A percentile compares a stretch with the other conserved stretches of the same genome.
These are phyloP conservation scores for Drosophila engyochracea DNA, from an alignment of 2,888 invertebrate genomes.

Conservation along the genomic window DNA sequence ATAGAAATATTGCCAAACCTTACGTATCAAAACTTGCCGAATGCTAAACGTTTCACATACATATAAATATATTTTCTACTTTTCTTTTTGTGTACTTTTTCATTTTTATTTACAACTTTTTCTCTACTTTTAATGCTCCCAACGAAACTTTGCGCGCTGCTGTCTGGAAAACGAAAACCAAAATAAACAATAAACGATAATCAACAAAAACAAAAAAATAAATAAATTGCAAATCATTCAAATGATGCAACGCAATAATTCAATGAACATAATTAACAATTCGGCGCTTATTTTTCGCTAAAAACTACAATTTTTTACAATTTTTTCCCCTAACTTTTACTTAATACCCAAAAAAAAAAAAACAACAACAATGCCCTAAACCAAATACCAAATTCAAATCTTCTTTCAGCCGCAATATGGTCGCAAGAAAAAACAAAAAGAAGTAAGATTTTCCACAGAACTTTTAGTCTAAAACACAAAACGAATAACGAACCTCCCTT, in stretches of 20 bases:
- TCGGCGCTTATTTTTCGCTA: slow-evolving; percentile 68
- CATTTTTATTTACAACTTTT: slow-evolving; percentile 72
- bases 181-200: slow-evolving; percentile 37
- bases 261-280: slow-evolving; percentile 48
- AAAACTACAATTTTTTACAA: slow-evolving; percentile 35
- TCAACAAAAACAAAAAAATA: slow-evolving; percentile 4
- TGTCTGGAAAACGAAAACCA: slow-evolving; percentile 67
- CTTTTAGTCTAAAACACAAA: slow-evolving; percentile 60
- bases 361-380: slow-evolving; percentile 53
- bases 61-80: slow-evolving; percentile 58
- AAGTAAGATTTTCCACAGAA: slow-evolving; percentile 92
- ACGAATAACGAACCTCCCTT: slow-evolving; percentile 40
- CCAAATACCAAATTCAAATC: slow-evolving; percentile 80
- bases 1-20: slow-evolving; percentile 33
- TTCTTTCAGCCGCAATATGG: slow-evolving; percentile 89
- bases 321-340: slow-evolving; percentile 43
- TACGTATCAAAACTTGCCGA: slow-evolving; percentile 52
- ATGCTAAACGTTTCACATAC: slow-evolving; percentile 66
- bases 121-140: slow-evolving; percentile 72
- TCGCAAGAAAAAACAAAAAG: slow-evolving; percentile 99
- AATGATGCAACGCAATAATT: slow-evolving; percentile 32
- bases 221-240: slow-evolving; percentile 13
- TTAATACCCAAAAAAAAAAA: slow-evolving; percentile 35
- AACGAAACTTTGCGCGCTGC: slow-evolving; percentile 76
- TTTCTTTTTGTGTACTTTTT: slow-evolving; percentile 78